A percentile compares a stretch with the other conserved stretches of the same genome.
phyloP scores from a whole-genome alignment of 2,113 vertebrate genomes.

The Todiramphus saurophagus region DNA sequence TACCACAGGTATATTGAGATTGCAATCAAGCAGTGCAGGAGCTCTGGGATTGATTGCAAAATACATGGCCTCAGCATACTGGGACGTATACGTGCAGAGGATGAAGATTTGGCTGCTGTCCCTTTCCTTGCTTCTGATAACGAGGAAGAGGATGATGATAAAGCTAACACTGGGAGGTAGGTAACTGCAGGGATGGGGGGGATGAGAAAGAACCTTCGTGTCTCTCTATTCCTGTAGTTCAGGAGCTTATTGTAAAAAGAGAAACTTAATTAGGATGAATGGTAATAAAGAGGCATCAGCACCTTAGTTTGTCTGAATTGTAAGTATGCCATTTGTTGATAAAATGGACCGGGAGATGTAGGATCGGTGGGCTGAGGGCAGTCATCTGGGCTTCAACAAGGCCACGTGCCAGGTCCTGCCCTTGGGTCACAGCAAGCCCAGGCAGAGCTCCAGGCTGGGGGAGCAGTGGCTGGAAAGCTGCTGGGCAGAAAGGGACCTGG shows the following conservation, averaged over 20 bases:
- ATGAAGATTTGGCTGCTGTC: constrained; percentile 93
- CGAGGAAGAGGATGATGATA: constrained; percentile 98
- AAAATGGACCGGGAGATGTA: background rate
- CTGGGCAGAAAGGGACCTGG: no score
- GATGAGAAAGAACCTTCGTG: background rate
- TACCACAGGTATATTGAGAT: constrained; percentile 95
- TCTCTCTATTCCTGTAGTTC: background rate
- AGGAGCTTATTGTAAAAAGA: background rate
- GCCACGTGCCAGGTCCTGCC: no score
- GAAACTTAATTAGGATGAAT: background rate
- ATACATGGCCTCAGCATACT: constrained; percentile 91
- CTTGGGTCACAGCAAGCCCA: no score
- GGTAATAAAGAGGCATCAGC: background rate
- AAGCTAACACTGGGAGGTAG: constrained; percentile 90
- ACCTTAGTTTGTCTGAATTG: background rate
- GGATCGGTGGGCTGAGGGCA: no score
- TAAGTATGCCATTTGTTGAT: background rate
- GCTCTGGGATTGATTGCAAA: constrained; percentile 98
- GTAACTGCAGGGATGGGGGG: background rate
- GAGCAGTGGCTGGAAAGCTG: no score
- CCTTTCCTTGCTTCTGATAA: constrained; percentile 97
- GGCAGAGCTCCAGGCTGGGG: no score
- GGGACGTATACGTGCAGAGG: constrained; percentile 91
- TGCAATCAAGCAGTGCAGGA: constrained; percentile 96
- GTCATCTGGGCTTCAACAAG: no score